Base-by-base conservation (phyloP, 1,140 invertebrate species). In the Pristionchus pacificus region DNA sequence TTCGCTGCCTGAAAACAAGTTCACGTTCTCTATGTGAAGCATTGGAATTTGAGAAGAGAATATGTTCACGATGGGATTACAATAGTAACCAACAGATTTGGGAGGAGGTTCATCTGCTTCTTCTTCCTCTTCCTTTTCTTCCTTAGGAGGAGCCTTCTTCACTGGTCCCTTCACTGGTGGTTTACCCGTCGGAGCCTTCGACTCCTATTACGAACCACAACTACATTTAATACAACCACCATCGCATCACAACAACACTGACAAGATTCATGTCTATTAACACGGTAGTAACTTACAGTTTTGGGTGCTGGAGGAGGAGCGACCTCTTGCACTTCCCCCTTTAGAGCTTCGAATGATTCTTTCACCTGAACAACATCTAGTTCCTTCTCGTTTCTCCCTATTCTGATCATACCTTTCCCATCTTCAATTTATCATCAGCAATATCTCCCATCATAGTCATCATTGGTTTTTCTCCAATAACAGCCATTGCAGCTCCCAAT, bases 401-500 rank as follows among this genome's bases (percentile, higher is more conserved):
- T n/a, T n/a, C 32, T 3, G 66, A 74, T 64, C 70, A 70, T 81
- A 90, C 89, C 86, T 97, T 98, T 28, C 89, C 88, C 88, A 96
- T 91, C 86, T 98, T 99, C 2, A 96, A 84, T 60, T 83, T 80
- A 57, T 90, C 89, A 83, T 93, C 71, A 60, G 83, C 94, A 1
- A 98, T 85, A 84, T 97, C 94, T 2, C 88, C 88, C 24, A 97
- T 86, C 79, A 95, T 92, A 0, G 92, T 90, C 57, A 88, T 87
- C 61, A 97, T 90, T 19, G 89, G 88, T 85, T 95, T 95, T 80
- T 98, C 95, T 25, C 93, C 91, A 14, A 96, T 90, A 1, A 95
- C 88, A 85, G 96, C 97, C 87, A 94, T 91, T 1, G 92, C 89
- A 0, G 92, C 94, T n/a, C 94, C 95, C 10, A 98, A 84, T 1